Percentiles rank a stretch among this genome's conserved stretches.
These are phyloP conservation scores for Tor tambroides DNA, from an alignment of 2,113 vertebrate species.

Conservation along the genomic window DNA sequence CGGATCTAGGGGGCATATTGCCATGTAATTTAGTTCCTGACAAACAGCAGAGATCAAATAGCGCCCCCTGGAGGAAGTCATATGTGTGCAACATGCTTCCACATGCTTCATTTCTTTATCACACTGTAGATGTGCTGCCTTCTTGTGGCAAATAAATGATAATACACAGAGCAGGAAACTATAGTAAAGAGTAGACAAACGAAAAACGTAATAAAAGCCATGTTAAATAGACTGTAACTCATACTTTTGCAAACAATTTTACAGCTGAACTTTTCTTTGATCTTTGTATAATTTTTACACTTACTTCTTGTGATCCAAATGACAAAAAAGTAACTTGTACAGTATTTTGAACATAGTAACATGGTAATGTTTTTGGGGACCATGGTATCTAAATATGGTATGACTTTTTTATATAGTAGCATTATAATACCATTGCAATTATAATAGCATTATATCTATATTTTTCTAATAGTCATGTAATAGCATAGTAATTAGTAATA, in stretches of 20 bases:
- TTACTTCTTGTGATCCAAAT: too few relatives aligned
- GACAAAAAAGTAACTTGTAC: too few relatives aligned
- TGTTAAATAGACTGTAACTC: neutral
- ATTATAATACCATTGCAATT: too few relatives aligned
- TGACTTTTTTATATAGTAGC: too few relatives aligned
- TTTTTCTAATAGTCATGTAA: too few relatives aligned
- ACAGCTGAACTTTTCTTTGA: neutral
- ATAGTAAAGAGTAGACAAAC: neutral
- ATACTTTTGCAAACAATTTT: neutral
- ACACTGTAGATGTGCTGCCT: neutral
- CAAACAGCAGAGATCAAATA: neutral
- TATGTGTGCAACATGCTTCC: neutral
- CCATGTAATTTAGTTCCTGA: too few relatives aligned
- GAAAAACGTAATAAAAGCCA: neutral
- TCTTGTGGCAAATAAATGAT: neutral
- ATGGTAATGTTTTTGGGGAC: too few relatives aligned
- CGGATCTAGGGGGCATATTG: neutral
- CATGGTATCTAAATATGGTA: too few relatives aligned
- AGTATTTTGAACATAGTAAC: too few relatives aligned
- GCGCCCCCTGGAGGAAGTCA: neutral
- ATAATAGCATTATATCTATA: too few relatives aligned
- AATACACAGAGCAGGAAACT: neutral
- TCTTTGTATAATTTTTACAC: neutral
- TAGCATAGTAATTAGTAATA: too few relatives aligned
- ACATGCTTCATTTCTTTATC: neutral